These are phyloP conservation scores for Lypha dubia DNA, from an alignment of 2,888 invertebrate species.

Conservation along the genomic window DNA sequence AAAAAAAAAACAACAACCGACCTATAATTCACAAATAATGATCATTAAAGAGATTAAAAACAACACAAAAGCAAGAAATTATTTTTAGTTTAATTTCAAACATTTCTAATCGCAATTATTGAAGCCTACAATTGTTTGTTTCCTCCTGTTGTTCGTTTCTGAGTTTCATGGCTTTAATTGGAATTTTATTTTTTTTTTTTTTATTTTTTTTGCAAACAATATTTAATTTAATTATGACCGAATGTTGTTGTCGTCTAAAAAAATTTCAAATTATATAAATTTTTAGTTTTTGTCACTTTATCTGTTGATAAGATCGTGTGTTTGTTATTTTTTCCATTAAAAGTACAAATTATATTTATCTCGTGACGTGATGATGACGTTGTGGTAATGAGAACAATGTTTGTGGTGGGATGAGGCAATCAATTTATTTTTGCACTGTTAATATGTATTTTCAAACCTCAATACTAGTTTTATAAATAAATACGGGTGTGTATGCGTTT, in stretches of 20 bases:
- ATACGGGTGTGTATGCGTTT: background rate
- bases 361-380: constrained; percentile 21
- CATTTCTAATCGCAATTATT: constrained; percentile 44
- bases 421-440: background rate
- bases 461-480: constrained; percentile 1
- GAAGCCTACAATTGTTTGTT: constrained; percentile 44
- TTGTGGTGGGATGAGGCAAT: constrained; percentile 23
- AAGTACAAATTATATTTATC: constrained; percentile 9
- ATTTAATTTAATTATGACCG: constrained; percentile 43
- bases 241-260: constrained; percentile 10
- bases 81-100: constrained; percentile 46
- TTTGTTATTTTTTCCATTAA: constrained; percentile 33
- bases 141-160: background rate
- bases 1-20: no score
- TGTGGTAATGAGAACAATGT: constrained; percentile 2
- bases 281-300: constrained; percentile 5
- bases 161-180: constrained; percentile 32
- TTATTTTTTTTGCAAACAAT: constrained; percentile 21
- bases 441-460: constrained; percentile 12
- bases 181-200: no score
- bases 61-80: constrained; percentile 27
- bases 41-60: constrained; percentile 33
- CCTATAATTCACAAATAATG: constrained; percentile 20
- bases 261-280: constrained; percentile 9
- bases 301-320: background rate